These are phyloP conservation scores for Gortyna flavago DNA, from an alignment of 2,888 invertebrate genomes.

Conservation along the genomic window DNA sequence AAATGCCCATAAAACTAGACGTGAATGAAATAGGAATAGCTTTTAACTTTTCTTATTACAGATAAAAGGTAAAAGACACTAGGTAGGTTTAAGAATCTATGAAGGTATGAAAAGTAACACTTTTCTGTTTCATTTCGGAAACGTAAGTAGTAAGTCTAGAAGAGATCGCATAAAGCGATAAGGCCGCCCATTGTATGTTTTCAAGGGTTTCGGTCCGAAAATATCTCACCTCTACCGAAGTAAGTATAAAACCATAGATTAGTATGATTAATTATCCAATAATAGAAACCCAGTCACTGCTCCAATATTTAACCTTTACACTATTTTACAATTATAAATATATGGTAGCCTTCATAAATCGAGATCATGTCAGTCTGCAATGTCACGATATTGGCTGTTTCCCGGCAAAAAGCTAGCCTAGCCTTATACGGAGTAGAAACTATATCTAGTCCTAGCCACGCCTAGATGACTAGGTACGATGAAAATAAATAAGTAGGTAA, in stretches of 20 bases:
- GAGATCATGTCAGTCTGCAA: conserved; percentile 45
- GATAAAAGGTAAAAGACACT: not conserved
- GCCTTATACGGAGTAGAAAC: conserved; percentile 62
- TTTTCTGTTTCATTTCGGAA: not conserved
- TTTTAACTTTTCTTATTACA: not conserved
- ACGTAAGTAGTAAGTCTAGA: not conserved
- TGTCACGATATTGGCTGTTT: conserved; percentile 64
- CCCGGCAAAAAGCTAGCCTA: conserved; percentile 58
- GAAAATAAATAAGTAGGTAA: conserved; percentile 35
- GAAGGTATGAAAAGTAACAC: not conserved
- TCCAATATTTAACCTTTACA: conserved; percentile 58
- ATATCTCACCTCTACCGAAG: not conserved
- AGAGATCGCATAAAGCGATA: too few species aligned
- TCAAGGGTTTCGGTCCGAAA: not conserved
- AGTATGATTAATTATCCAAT: conserved; percentile 41
- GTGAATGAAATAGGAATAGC: not conserved
- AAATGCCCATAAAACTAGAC: not conserved
- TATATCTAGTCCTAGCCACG: conserved; percentile 56
- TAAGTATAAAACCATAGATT: not conserved
- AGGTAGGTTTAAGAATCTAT: not conserved
- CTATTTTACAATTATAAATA: conserved; percentile 25
- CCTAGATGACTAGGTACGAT: conserved; percentile 45
- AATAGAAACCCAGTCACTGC: conserved; percentile 51
- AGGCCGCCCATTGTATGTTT: too few species aligned
- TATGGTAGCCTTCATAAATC: conserved; percentile 55